Conservation (phyloP, 1,140 invertebrate species). For the Muscidifurax raptorellus region DNA sequence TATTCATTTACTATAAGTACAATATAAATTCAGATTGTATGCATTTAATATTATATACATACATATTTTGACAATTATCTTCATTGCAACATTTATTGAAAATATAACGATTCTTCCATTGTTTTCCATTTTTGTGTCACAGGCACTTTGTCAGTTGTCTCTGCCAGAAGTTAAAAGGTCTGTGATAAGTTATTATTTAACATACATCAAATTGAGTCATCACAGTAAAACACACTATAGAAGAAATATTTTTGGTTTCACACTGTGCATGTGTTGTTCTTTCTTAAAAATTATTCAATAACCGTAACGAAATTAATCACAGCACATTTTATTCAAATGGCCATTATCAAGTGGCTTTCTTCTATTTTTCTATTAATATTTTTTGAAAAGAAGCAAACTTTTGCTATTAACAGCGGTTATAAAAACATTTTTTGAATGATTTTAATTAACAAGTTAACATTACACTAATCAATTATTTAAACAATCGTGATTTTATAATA, state of each 20-base stretch:
- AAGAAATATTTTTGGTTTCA: slow-evolving; percentile 48
- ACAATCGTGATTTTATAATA: neutral
- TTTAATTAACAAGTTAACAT: neutral
- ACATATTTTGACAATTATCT: slow-evolving; percentile 57
- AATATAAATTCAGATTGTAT: slow-evolving; percentile 62
- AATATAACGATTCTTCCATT: slow-evolving; percentile 58
- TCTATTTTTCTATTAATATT: neutral
- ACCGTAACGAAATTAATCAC: slow-evolving; percentile 48
- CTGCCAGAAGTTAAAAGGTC: slow-evolving; percentile 56
- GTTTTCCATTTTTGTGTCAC: slow-evolving; percentile 58
- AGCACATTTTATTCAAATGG: slow-evolving; percentile 53
- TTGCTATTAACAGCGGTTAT: neutral
- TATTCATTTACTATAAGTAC: slow-evolving; percentile 64
- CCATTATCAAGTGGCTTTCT: slow-evolving; percentile 42
- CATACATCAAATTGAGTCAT: slow-evolving; percentile 52
- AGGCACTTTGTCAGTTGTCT: slow-evolving; percentile 67
- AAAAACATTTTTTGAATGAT: neutral
- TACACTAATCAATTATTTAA: neutral
- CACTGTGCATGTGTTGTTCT: slow-evolving; percentile 22
- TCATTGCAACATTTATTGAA: slow-evolving; percentile 63
- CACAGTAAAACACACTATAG: slow-evolving; percentile 54
- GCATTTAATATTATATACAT: slow-evolving; percentile 54
- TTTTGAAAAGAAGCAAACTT: neutral
- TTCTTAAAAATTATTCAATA: slow-evolving; percentile 43
- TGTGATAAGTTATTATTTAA: slow-evolving; percentile 58